Evolutionary conservation across 1,140 invertebrate genomes (phyloP).

Genomic region (Diachasmimorpha longicaudata): DNA sequence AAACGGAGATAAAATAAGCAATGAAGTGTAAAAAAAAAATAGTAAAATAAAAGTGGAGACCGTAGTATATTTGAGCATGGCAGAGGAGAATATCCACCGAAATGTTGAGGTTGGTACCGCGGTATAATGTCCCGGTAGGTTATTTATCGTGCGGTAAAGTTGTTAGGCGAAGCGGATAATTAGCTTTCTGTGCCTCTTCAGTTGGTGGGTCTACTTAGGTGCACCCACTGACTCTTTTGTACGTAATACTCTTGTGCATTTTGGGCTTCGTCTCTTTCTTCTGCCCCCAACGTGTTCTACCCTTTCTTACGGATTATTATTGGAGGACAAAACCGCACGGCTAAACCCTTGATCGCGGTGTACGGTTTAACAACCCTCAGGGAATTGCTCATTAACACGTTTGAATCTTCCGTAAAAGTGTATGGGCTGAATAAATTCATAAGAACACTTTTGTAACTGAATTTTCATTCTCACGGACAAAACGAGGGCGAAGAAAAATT

Average conservation of each 20-base stretch:
- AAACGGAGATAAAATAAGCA: background rate
- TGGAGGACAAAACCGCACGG: background rate
- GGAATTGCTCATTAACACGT: background rate
- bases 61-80: background rate
- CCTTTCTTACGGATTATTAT: background rate
- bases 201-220: background rate
- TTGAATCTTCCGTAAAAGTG: background rate
- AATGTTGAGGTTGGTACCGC: conserved; percentile 11
- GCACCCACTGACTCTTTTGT: background rate
- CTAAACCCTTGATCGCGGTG: background rate
- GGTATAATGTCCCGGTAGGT: conserved; percentile 15
- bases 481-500: too few species aligned
- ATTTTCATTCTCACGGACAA: too few species aligned
- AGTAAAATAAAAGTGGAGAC: background rate
- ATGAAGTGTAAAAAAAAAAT: background rate
- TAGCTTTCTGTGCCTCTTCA: conserved; percentile 20
- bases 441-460: too few species aligned
- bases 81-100: background rate
- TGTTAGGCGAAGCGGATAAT: conserved; percentile 25
- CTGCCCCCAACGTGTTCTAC: background rate
- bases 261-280: background rate
- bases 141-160: conserved; percentile 28
- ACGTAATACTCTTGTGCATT: background rate
- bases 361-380: background rate
- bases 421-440: background rate